Base-by-base conservation (phyloP, 1,140 invertebrate species). In the Leptinotarsa lineolata region DNA sequence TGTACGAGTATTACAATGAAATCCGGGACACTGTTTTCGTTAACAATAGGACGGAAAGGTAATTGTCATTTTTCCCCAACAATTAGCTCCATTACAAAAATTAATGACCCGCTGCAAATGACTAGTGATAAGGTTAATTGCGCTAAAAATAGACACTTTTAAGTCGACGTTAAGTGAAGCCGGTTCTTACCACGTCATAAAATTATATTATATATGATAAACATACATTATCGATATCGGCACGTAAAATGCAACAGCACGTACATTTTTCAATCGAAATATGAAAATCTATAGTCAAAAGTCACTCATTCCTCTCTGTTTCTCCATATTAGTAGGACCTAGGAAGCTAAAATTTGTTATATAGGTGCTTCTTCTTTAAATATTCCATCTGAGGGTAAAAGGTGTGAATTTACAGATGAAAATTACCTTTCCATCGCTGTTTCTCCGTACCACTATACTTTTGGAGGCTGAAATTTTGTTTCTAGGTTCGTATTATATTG, bases 31-130 rank as follows among this genome's bases (percentile, higher is more conserved):
- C 15, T 54, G 48, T 54, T 54, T 54, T 18, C n/a, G 48, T 54
- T 54, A 54, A 54, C 48, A 54, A 54, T 54, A 18, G 48, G 15
- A 18, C 4, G 48, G 48, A 16, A 18, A 2, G 48, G 48, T 54
- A 54, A 54, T 54, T 54, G 48, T 54, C 48, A 54, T 54, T 54
- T 54, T 54, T 54, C 48, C 48, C 15, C 16, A 54, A 54, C 48
- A 54, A 54, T 54, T 54, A 54, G 30, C 48, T 54, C 48, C 48
- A 54, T 54, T 54, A 54, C 48, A 54, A 54, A 54, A 54, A 54
- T 54, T 54, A 54, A 54, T 54, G 48, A 54, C 48, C 48, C 48
- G 48, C 48, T 54, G 48, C 48, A 54, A 54, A 54, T 54, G 48
- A 54, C 15, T 54, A 18, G 48, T 54, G 48, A 54, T 54, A 54